These are phyloP conservation scores for Heliopora coerulea DNA, from an alignment of 92 coral and sea anemone species.

Conservation along the genomic window DNA sequence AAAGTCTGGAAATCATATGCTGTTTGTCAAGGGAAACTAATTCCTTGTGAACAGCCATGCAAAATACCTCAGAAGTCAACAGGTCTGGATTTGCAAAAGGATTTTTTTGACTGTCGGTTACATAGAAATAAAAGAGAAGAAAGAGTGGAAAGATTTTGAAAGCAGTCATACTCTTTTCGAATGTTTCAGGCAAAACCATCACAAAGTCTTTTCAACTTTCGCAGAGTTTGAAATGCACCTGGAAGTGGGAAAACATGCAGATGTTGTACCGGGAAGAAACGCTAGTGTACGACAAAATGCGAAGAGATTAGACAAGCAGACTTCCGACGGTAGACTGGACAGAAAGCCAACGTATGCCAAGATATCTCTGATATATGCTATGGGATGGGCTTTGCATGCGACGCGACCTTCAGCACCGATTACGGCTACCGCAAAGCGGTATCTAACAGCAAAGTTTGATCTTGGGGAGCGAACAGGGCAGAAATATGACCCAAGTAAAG, in stretches of 20 bases:
- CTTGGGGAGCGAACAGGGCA: slow-evolving; percentile 45
- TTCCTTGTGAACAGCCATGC: slow-evolving; percentile 7
- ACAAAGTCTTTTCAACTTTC: slow-evolving; percentile 40
- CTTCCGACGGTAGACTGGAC: slow-evolving; percentile 4
- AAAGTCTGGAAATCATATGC: slow-evolving; percentile 53
- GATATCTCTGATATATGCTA: neutral
- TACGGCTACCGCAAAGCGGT: slow-evolving; percentile 31
- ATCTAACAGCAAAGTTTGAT: slow-evolving; percentile 43
- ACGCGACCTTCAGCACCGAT: slow-evolving; percentile 19
- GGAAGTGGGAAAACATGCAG: slow-evolving; percentile 49
- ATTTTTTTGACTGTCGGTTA: neutral
- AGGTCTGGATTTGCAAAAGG: slow-evolving; percentile 25
- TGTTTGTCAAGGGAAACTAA: slow-evolving; percentile 47
- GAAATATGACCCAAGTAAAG: slow-evolving; percentile 44
- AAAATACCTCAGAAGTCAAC: slow-evolving; percentile 44
- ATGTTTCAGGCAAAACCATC: slow-evolving; percentile 53
- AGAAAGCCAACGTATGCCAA: neutral
- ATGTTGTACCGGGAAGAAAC: slow-evolving; percentile 8
- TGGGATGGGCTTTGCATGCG: slow-evolving; percentile 46
- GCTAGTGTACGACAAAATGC: slow-evolving; percentile 39
- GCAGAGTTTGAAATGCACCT: slow-evolving; percentile 54
- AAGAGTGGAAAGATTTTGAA: slow-evolving; percentile 7
- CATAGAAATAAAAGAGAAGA: slow-evolving; percentile 35
- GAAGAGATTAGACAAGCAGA: slow-evolving; percentile 45
- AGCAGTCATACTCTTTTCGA: slow-evolving; percentile 38